Evolutionary conservation across 2,113 vertebrate genomes (phyloP).

Genomic region (Aphelocoma coerulescens): DNA sequence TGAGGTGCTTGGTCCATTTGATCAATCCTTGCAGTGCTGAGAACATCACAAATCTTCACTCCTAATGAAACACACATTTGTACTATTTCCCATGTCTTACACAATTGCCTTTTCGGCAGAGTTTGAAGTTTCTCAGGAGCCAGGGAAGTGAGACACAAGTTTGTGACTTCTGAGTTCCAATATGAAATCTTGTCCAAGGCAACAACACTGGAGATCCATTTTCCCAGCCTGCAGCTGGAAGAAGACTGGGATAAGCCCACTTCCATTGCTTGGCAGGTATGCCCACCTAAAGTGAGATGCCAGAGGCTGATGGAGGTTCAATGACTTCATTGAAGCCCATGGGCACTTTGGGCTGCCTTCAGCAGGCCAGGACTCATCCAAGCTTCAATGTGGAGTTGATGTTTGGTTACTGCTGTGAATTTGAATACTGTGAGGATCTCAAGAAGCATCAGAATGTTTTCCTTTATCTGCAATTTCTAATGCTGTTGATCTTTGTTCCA

Average conservation of each 20-base stretch:
- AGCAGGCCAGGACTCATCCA: background rate
- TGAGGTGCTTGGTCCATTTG: background rate
- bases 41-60: background rate
- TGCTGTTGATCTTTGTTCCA: background rate
- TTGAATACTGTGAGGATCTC: background rate
- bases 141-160: background rate
- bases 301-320: background rate
- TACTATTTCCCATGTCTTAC: background rate
- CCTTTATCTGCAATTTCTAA: background rate
- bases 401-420: background rate
- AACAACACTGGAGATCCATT: background rate
- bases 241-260: background rate
- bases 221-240: background rate
- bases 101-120: background rate
- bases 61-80: background rate
- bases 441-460: background rate
- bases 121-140: background rate
- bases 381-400: background rate
- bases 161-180: background rate
- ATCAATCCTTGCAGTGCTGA: background rate
- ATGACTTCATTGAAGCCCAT: fast-evolving
- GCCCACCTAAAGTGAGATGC: background rate
- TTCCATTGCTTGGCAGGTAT: background rate
- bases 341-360: background rate
- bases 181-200: background rate